These are phyloP conservation scores for Sakesphorus luctuosus DNA, from an alignment of 2,113 vertebrate species.

Conservation along the genomic window DNA sequence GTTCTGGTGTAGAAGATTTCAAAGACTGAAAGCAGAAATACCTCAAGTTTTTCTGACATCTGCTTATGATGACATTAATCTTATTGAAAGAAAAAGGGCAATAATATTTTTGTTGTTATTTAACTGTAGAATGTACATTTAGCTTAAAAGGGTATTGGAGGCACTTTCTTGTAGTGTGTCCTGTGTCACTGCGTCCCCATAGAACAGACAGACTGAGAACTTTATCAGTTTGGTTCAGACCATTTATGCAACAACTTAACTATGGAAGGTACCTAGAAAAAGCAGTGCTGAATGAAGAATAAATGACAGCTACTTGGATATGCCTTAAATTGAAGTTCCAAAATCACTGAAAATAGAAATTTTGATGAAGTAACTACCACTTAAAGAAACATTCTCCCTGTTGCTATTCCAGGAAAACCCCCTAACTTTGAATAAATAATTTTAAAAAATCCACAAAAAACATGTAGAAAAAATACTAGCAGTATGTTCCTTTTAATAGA, in stretches of 20 bases:
- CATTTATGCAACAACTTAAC: background rate
- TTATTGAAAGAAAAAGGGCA: background rate
- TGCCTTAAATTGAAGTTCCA: background rate
- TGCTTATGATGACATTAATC: background rate
- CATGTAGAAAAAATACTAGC: background rate
- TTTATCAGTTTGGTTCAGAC: background rate
- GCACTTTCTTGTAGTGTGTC: background rate
- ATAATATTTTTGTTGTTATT: background rate
- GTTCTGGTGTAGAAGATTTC: background rate
- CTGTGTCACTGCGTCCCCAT: background rate
- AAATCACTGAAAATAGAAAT: background rate
- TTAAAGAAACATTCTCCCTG: background rate
- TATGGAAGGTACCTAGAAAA: background rate
- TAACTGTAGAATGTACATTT: background rate
- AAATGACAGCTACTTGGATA: background rate
- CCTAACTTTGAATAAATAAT: background rate
- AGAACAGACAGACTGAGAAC: background rate
- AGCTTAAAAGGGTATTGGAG: background rate
- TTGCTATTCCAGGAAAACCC: background rate
- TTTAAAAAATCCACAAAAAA: no score
- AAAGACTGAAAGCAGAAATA: background rate
- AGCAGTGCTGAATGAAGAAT: background rate
- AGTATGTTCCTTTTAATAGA: background rate
- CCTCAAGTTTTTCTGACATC: background rate
- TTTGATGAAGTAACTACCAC: background rate